These are phyloP conservation scores for Urocitellus parryii DNA, from an alignment of 2,113 vertebrate species.

Conservation along the genomic window DNA sequence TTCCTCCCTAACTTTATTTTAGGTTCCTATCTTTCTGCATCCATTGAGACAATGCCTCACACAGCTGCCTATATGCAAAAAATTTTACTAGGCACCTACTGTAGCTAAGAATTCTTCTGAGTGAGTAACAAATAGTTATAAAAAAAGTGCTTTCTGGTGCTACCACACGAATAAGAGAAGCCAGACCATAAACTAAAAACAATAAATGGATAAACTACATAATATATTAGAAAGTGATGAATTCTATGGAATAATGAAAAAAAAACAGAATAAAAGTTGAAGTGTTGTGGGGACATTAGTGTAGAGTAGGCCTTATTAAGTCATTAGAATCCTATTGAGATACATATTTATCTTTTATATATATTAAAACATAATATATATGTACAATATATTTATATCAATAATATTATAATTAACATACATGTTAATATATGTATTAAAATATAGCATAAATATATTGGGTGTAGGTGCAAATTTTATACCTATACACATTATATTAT, in stretches of 20 bases:
- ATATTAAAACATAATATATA: too few species aligned
- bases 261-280: neutral
- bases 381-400: too few species aligned
- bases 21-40: neutral
- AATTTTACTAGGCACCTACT: neutral
- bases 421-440: too few species aligned
- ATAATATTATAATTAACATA: too few species aligned
- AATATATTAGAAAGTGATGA: neutral
- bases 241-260: neutral
- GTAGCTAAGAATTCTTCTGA: neutral
- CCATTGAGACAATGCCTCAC: neutral
- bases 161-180: neutral
- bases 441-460: too few species aligned
- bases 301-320: neutral
- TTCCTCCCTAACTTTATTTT: neutral
- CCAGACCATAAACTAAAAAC: neutral
- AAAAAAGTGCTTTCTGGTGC: neutral
- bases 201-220: neutral
- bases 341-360: neutral
- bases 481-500: too few species aligned
- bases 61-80: neutral
- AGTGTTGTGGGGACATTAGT: neutral
- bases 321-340: neutral
- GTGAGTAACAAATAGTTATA: neutral
- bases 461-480: too few species aligned